phyloP scores from a whole-genome alignment of 2,888 invertebrate species.

The Meliscaeva auricollis region DNA sequence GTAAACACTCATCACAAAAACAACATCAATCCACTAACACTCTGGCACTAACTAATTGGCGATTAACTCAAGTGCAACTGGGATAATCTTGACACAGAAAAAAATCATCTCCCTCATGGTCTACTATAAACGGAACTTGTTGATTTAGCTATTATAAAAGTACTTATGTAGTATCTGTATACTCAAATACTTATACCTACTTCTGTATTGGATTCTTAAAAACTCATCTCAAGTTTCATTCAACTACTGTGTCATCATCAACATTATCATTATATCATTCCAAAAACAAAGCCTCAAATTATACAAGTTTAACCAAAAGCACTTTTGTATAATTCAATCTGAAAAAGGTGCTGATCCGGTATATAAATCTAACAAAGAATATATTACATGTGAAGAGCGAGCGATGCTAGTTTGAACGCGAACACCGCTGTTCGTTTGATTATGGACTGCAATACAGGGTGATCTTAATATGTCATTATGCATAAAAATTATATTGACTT shows the following conservation, averaged over 20 bases:
- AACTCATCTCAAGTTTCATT: constrained; percentile 54
- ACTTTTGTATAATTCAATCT: constrained; percentile 64
- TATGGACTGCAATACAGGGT: background rate
- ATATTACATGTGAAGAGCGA: background rate
- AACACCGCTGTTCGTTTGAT: background rate
- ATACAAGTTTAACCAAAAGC: constrained; percentile 9
- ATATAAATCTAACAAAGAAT: constrained; percentile 22
- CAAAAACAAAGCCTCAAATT: constrained; percentile 3
- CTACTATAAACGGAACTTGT: constrained; percentile 35
- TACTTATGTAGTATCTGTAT: too few relatives aligned
- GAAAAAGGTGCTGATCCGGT: constrained; percentile 48
- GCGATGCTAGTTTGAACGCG: background rate
- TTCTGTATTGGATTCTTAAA: constrained; percentile 47
- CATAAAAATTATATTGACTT: too few relatives aligned
- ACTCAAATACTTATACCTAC: constrained; percentile 22
- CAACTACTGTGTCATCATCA: constrained; percentile 5
- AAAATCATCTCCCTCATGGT: constrained; percentile 14
- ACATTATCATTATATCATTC: background rate
- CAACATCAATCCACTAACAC: constrained; percentile 18
- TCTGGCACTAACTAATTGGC: constrained; percentile 46
- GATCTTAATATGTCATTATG: background rate
- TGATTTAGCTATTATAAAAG: background rate
- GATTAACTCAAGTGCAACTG: constrained; percentile 64
- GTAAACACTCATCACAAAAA: background rate
- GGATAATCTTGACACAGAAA: constrained; percentile 69